These are phyloP conservation scores for Oxystoma pomonae DNA, from an alignment of 2,888 invertebrate species.

Conservation along the genomic window DNA sequence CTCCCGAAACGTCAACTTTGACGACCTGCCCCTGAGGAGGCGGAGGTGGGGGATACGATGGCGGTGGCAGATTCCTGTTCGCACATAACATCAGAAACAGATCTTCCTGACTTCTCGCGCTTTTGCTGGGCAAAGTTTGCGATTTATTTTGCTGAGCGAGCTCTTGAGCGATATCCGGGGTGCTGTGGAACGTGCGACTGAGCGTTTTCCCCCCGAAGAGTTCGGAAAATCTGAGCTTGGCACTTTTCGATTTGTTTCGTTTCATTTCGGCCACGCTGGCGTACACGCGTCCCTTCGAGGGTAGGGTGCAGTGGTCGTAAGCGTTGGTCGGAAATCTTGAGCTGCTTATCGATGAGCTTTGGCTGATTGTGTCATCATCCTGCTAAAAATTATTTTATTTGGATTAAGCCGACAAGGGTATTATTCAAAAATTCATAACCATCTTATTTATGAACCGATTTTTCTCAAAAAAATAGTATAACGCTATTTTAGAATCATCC, in stretches of 20 bases:
- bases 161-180: slow-evolving; percentile 71
- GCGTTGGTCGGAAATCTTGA: slow-evolving; percentile 52
- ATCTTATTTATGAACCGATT: too few relatives aligned
- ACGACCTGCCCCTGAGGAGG: slow-evolving; percentile 64
- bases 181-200: slow-evolving; percentile 82
- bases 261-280: slow-evolving; percentile 96
- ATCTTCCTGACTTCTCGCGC: slow-evolving; percentile 70
- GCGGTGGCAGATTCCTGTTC: slow-evolving; percentile 61
- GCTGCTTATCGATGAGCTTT: slow-evolving; percentile 62
- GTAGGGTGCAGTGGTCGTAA: slow-evolving; percentile 54
- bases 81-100: slow-evolving; percentile 39
- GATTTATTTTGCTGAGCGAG: slow-evolving; percentile 29
- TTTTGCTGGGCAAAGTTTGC: slow-evolving; percentile 40
- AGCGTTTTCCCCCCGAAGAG: slow-evolving; percentile 48
- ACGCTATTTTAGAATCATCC: too few relatives aligned
- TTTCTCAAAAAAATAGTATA: too few relatives aligned
- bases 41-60: slow-evolving; percentile 78
- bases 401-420: too few relatives aligned
- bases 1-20: slow-evolving; percentile 59
- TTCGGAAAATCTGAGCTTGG: slow-evolving; percentile 26
- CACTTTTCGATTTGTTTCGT: slow-evolving; percentile 69
- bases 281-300: slow-evolving; percentile 69
- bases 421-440: too few relatives aligned
- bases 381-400: too few relatives aligned
- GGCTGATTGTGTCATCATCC: slow-evolving; percentile 45